Conservation (phyloP, 2,113 vertebrate species). For the Oryzias javanicus region DNA sequence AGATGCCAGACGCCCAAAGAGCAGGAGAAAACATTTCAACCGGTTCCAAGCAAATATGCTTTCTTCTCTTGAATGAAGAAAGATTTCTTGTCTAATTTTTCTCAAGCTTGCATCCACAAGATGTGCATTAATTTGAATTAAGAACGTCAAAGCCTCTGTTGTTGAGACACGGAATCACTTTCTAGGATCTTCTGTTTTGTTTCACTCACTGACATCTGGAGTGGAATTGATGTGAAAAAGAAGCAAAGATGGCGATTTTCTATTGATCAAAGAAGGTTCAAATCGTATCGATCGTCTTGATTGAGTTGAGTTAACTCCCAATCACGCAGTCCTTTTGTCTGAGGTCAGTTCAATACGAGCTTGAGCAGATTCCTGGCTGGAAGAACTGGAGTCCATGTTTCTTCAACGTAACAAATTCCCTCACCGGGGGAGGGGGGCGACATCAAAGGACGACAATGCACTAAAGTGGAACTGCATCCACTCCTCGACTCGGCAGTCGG, state of each 20-base stretch:
- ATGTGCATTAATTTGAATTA: background rate
- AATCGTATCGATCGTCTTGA: background rate
- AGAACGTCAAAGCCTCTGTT: background rate
- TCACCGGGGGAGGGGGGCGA: conserved; percentile 45
- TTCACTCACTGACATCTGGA: no score
- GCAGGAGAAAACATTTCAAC: background rate
- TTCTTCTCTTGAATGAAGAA: background rate
- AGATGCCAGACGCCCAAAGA: conserved; percentile 1
- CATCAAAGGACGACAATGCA: conserved; percentile 59
- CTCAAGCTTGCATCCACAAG: background rate
- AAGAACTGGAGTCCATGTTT: conserved; percentile 16
- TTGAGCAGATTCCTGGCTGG: conserved; percentile 11
- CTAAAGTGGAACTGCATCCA: conserved; percentile 52
- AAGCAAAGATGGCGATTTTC: no score
- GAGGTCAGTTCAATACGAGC: conserved; percentile 23
- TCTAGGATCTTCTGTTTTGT: no score
- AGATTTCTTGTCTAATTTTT: background rate
- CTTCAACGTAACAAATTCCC: conserved; percentile 26
- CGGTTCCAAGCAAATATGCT: background rate
- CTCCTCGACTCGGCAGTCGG: conserved; percentile 33
- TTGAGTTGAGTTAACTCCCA: background rate
- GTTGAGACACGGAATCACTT: no score
- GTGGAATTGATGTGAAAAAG: no score
- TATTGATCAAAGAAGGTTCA: no score
- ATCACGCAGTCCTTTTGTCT: background rate